phyloP scores from a whole-genome alignment of 1,140 invertebrate species.

The Penaeus chinensis region DNA sequence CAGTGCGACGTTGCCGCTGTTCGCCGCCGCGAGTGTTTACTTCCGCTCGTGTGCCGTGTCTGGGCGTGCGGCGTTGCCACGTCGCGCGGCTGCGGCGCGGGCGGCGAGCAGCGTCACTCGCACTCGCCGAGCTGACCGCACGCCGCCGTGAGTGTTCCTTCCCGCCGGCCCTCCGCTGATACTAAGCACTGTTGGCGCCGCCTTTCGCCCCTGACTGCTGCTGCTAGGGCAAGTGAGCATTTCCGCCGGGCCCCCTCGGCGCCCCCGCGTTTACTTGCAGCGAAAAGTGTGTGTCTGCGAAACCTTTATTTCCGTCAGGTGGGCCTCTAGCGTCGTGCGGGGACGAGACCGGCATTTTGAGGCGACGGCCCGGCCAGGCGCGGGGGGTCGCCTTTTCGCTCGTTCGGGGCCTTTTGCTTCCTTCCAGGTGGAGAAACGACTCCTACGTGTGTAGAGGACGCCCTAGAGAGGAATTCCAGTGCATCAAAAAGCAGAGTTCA shows the following conservation, averaged over 20 bases:
- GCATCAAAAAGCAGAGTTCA: no score
- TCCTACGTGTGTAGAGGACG: no score
- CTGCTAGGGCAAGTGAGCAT: neutral
- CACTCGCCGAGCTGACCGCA: neutral
- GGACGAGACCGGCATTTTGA: constrained; percentile 55
- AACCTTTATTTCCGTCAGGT: constrained; percentile 44
- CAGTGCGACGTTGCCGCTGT: constrained; percentile 38
- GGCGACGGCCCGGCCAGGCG: neutral
- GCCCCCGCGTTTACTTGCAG: constrained; percentile 35
- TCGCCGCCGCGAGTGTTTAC: neutral
- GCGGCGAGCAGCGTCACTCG: constrained; percentile 32
- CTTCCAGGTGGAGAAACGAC: neutral
- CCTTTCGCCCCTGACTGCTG: no score
- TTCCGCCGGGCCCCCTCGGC: neutral
- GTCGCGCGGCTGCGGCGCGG: neutral
- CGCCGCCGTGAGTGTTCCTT: constrained; percentile 6
- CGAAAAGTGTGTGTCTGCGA: neutral
- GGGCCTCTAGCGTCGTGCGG: constrained; percentile 51
- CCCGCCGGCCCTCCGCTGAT: neutral
- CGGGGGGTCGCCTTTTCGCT: neutral
- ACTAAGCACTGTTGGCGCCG: no score
- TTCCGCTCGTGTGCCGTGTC: constrained; percentile 15
- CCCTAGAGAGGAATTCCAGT: no score
- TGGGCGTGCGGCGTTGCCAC: constrained; percentile 8
- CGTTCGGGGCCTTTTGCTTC: neutral